Evolutionary conservation across 2,113 vertebrate species (phyloP), one percentile per base, ranked within the genome.

Genomic region (Scomber japonicus): DNA sequence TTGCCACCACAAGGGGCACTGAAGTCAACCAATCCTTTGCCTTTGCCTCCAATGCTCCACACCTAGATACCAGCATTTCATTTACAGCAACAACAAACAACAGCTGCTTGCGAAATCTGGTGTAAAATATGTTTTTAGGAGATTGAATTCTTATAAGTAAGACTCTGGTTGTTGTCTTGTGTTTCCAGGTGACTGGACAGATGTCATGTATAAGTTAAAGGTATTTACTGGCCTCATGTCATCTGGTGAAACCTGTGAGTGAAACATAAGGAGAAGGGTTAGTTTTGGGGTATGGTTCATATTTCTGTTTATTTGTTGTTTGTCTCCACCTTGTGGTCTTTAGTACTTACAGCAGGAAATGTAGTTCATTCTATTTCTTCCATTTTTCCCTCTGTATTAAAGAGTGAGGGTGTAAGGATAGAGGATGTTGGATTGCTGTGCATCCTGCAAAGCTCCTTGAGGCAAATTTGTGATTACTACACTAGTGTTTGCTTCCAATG

Each of bases 311-410:
- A 35, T 49, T 51, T 45, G 70, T 63, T 62, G 16, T 74, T 77
- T 87, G 82, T 81, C 84, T 75, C 82, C 87, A 71, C 71, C 84
- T 81, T 17, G 63, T 80, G 87, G 82, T 19, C 40, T 0, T 9
- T 6, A 10, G 1, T 4, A 8, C 15, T 21, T 54, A 78, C 7
- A 68, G 55, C 69, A 67, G 13, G 5, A 24, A 7, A 4, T 11
- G 7, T 19, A 59, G 21, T 69, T 40, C 5, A 5, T 35, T 35
- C 35, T 35, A 8, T 35, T 35, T 35, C 35, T 35, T 35, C 35
- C 35, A 40, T 40, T 40, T 40, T 40, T 35, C 0, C 31, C 31
- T 7, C 7, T 5, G 31, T 35, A 35, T 27, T 27, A 27, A 27
- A 27, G 24, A 3, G 24, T 27, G 24, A 27, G 24, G 24, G 24